These are phyloP conservation scores for Cinclus mexicanus DNA, from an alignment of 2,113 vertebrate species.

Conservation along the genomic window DNA sequence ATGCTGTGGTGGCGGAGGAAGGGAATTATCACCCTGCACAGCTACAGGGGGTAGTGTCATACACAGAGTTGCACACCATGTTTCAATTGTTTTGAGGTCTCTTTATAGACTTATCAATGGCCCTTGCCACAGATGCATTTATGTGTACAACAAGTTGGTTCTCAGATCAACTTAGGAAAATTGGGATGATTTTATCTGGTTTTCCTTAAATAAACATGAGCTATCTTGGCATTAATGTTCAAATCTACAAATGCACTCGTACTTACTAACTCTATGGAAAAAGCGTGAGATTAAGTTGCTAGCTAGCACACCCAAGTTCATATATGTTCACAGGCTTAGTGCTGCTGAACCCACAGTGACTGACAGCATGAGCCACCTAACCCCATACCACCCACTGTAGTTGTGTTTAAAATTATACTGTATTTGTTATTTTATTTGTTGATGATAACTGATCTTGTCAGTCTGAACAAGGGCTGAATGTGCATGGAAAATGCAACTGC, in stretches of 20 bases:
- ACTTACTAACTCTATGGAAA: neutral
- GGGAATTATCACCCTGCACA: neutral
- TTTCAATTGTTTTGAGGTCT: neutral
- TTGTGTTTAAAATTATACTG: neutral
- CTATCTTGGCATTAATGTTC: neutral
- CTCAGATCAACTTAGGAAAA: neutral
- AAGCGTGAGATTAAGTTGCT: neutral
- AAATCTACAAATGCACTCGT: neutral
- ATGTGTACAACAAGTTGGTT: neutral
- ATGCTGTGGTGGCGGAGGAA: fast-evolving
- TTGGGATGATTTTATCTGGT: neutral
- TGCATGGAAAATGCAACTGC: neutral
- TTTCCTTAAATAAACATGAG: neutral
- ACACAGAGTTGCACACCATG: neutral
- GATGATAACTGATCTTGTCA: neutral
- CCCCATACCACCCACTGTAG: neutral
- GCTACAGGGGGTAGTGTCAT: neutral
- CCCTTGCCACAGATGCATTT: neutral
- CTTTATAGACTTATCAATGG: neutral
- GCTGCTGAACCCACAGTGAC: neutral
- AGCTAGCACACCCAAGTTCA: neutral
- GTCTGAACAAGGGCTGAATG: neutral
- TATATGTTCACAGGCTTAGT: neutral
- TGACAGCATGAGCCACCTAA: neutral
- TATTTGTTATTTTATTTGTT: neutral